Conservation (phyloP, 2,113 vertebrate species). For the Xenotilapia leptura region DNA sequence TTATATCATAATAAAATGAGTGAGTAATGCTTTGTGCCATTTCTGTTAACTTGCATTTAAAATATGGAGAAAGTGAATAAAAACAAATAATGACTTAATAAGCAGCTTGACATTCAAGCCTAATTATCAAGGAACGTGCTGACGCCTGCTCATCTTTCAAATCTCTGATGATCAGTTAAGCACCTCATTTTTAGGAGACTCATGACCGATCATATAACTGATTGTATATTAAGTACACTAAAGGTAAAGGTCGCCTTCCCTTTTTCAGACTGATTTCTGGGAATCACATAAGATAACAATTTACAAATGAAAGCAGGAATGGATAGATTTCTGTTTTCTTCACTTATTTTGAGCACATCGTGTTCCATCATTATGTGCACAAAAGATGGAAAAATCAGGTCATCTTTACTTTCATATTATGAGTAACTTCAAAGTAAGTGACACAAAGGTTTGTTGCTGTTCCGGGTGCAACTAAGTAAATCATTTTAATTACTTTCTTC, state of each 20-base stretch:
- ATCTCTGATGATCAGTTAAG: background rate
- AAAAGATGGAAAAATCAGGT: background rate
- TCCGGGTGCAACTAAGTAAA: background rate
- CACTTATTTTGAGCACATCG: background rate
- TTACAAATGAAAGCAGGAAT: background rate
- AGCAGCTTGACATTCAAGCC: background rate
- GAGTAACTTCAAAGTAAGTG: background rate
- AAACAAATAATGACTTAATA: background rate
- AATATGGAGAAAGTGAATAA: background rate
- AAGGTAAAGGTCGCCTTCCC: background rate
- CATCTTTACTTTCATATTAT: background rate
- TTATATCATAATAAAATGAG: slow-evolving; percentile 34
- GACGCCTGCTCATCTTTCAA: background rate
- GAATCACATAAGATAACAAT: background rate
- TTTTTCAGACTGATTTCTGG: background rate
- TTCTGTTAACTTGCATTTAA: background rate
- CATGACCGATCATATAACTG: background rate
- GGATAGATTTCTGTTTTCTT: background rate
- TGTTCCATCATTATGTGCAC: background rate
- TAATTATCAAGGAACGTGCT: background rate
- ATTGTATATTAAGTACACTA: background rate
- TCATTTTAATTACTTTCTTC: background rate
- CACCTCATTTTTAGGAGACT: background rate
- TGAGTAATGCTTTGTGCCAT: background rate
- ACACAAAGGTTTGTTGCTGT: background rate